phyloP scores from a whole-genome alignment of 2,797 vertebrate genomes.

The Sternotherus odoratus region DNA sequence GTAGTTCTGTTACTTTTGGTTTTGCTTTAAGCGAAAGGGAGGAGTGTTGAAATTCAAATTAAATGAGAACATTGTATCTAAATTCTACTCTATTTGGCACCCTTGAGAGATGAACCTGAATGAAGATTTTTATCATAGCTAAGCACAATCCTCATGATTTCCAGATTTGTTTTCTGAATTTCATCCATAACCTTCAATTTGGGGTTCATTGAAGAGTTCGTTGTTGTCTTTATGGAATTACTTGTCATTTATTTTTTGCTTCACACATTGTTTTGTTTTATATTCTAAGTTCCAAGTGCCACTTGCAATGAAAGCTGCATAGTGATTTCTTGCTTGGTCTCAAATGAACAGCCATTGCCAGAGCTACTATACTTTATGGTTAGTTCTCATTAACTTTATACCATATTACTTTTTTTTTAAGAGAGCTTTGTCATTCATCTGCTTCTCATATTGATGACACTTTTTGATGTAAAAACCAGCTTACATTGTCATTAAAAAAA shows the following conservation, averaged over 20 bases:
- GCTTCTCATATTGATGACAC: background rate
- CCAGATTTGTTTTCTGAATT: constrained; percentile 53
- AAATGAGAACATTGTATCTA: constrained; percentile 64
- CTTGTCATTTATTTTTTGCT: constrained; percentile 53
- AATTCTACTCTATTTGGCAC: constrained; percentile 54
- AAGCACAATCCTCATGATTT: constrained; percentile 39
- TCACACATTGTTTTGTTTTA: constrained; percentile 46
- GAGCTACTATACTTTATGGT: background rate
- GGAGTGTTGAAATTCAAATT: constrained; percentile 57
- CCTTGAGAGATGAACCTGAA: constrained; percentile 60
- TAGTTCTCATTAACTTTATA: constrained; percentile 41
- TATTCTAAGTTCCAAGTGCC: constrained; percentile 38
- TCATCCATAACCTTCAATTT: constrained; percentile 57
- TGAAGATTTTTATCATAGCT: constrained; percentile 38
- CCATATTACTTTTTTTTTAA: background rate
- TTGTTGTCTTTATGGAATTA: constrained; percentile 36
- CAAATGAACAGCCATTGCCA: background rate
- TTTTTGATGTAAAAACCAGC: background rate
- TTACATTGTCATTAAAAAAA: background rate
- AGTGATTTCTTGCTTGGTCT: constrained; percentile 7
- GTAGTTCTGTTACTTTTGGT: no score
- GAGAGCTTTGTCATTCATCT: constrained; percentile 8
- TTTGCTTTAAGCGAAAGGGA: background rate
- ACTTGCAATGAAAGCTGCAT: constrained; percentile 34
- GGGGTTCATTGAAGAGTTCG: constrained; percentile 2